A percentile compares a stretch with the other conserved stretches of the same genome.
phyloP scores from a whole-genome alignment of 2,888 invertebrate species.

The Eudasyphora cyanicolor region DNA sequence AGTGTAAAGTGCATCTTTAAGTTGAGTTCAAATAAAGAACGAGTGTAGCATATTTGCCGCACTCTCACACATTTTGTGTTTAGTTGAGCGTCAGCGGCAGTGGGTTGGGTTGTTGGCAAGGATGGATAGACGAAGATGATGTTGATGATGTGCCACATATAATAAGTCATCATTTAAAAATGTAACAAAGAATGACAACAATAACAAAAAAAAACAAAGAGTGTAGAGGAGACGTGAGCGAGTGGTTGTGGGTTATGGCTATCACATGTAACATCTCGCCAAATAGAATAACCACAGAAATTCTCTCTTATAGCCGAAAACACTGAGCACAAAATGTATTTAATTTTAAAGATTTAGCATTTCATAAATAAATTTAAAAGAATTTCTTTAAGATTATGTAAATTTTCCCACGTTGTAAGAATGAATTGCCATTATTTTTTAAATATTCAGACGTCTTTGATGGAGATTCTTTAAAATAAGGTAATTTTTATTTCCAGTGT shows the following conservation, averaged over 20 bases:
- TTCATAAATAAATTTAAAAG: too few species aligned
- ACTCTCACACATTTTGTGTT: background rate
- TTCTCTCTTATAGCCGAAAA: too few species aligned
- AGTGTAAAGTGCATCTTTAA: slow-evolving; percentile 52
- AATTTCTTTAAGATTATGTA: too few species aligned
- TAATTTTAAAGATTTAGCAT: too few species aligned
- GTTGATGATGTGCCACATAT: slow-evolving; percentile 4
- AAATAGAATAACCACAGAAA: too few species aligned
- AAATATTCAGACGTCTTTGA: too few species aligned
- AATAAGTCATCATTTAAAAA: slow-evolving; percentile 26
- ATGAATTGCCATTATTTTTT: too few species aligned
- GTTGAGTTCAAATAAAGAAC: slow-evolving; percentile 37
- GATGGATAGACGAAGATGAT: background rate
- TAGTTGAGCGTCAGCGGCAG: background rate
- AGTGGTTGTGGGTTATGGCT: slow-evolving; percentile 46
- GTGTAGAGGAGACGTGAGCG: slow-evolving; percentile 26
- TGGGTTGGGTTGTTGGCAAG: background rate
- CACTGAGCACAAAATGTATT: too few species aligned
- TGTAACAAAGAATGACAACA: slow-evolving; percentile 53
- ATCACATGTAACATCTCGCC: background rate
- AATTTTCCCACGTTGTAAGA: too few species aligned
- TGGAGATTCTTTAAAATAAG: too few species aligned
- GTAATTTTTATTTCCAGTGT: too few species aligned
- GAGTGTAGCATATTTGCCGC: background rate
- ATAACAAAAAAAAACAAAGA: background rate